Conservation (phyloP, 1,140 invertebrate genomes). For the Ceratoteleas bidentatus region DNA sequence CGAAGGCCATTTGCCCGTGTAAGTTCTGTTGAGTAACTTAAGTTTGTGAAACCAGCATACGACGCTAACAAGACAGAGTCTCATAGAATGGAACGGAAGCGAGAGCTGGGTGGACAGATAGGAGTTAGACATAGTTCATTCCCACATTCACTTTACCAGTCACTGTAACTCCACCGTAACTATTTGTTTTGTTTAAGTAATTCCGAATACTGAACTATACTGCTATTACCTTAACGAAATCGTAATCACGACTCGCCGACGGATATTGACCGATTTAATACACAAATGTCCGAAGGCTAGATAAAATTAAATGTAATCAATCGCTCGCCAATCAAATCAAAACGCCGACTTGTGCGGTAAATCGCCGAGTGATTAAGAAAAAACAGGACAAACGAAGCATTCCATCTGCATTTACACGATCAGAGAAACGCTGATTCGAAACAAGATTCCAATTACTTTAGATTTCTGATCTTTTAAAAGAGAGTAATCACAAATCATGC, state of each 20-base stretch:
- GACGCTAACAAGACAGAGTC: constrained; percentile 60
- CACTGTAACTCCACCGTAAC: constrained; percentile 41
- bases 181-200: constrained; percentile 61
- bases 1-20: constrained; percentile 33
- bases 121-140: constrained; percentile 63
- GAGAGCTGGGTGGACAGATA: constrained; percentile 48
- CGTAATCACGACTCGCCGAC: constrained; percentile 24
- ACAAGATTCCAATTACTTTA: constrained; percentile 18
- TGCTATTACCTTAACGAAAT: constrained; percentile 51
- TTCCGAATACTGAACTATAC: constrained; percentile 40
- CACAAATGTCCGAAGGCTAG: constrained; percentile 8
- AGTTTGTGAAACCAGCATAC: constrained; percentile 58
- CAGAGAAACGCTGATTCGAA: constrained; percentile 8
- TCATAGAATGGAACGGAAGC: constrained; percentile 47
- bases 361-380: not conserved
- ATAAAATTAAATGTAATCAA: constrained; percentile 29
- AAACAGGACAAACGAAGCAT: too few relatives aligned
- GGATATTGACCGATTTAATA: constrained; percentile 14
- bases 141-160: constrained; percentile 55
- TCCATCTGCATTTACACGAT: not conserved
- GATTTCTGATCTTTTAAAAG: constrained; percentile 15
- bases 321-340: constrained; percentile 1
- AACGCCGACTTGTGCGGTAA: not conserved
- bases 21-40: constrained; percentile 53
- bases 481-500: constrained; percentile 24